Conservation (phyloP, 2,888 invertebrate genomes). For the Hymenopus coronatus region DNA sequence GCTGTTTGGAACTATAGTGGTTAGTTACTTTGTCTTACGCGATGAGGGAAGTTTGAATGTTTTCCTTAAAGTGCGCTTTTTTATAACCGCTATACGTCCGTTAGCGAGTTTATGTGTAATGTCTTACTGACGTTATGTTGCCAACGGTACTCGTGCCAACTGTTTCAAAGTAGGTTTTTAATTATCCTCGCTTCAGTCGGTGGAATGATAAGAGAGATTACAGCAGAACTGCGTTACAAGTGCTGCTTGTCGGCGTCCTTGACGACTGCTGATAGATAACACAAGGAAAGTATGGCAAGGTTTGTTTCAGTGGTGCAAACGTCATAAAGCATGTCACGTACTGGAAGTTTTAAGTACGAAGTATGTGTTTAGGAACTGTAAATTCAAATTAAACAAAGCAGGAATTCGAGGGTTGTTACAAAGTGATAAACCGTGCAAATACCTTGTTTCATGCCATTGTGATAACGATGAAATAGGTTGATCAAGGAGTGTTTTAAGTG, state of each 20-base stretch:
- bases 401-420: neutral
- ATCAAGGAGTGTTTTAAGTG: neutral
- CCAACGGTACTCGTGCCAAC: neutral
- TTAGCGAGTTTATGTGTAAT: neutral
- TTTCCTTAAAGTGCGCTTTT: neutral
- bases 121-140: neutral
- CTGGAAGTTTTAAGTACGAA: neutral
- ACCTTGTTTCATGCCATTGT: neutral
- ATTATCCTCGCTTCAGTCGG: neutral
- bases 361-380: neutral
- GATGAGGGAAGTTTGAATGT: neutral
- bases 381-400: neutral
- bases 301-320: neutral
- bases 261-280: neutral
- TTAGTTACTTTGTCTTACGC: neutral
- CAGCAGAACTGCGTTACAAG: neutral
- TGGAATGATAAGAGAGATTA: neutral
- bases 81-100: neutral
- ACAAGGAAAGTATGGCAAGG: neutral
- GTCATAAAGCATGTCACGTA: neutral
- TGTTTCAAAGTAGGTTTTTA: neutral
- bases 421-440: no score
- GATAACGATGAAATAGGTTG: neutral
- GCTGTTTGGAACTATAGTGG: neutral
- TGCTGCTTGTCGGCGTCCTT: neutral